Evolutionary conservation across 2,888 invertebrate genomes (phyloP).

Genomic region (Amphipyra tragopoginis): DNA sequence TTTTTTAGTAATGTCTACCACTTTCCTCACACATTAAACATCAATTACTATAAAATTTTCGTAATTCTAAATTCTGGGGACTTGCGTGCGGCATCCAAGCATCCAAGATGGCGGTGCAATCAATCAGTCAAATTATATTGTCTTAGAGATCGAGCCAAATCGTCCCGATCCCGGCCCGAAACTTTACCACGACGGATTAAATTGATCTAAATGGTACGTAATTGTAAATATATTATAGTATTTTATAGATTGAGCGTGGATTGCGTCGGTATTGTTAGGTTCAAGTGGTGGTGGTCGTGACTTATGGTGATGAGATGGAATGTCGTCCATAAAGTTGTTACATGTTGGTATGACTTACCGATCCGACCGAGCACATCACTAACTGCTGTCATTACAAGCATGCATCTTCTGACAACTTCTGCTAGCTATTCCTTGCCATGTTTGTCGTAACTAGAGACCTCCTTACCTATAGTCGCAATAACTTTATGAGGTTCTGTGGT

Average conservation of each 20-base stretch:
- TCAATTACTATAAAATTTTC: constrained; percentile 57
- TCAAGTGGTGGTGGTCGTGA: constrained; percentile 22
- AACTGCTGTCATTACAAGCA: too few relatives aligned
- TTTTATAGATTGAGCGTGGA: constrained; percentile 49
- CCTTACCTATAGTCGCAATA: too few relatives aligned
- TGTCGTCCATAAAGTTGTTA: not conserved
- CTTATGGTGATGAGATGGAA: constrained; percentile 28
- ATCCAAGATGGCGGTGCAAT: constrained; percentile 67
- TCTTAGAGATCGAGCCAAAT: constrained; percentile 82
- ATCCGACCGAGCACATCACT: too few relatives aligned
- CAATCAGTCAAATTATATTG: constrained; percentile 89
- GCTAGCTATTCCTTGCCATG: too few relatives aligned
- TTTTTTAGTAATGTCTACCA: constrained; percentile 9
- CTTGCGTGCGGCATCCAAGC: constrained; percentile 52
- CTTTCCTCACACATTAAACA: constrained; percentile 48
- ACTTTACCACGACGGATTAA: constrained; percentile 64
- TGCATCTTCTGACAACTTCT: too few relatives aligned
- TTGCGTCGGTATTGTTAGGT: constrained; percentile 14
- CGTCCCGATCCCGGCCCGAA: constrained; percentile 68
- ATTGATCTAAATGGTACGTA: constrained; percentile 69
- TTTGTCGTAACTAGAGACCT: too few relatives aligned
- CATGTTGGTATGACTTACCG: not conserved
- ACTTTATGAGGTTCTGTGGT: too few relatives aligned
- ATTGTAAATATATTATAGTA: constrained; percentile 61
- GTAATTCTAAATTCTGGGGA: constrained; percentile 58